Base-by-base conservation (phyloP, 1,140 invertebrate species). In the Dendrolimus punctatus region DNA sequence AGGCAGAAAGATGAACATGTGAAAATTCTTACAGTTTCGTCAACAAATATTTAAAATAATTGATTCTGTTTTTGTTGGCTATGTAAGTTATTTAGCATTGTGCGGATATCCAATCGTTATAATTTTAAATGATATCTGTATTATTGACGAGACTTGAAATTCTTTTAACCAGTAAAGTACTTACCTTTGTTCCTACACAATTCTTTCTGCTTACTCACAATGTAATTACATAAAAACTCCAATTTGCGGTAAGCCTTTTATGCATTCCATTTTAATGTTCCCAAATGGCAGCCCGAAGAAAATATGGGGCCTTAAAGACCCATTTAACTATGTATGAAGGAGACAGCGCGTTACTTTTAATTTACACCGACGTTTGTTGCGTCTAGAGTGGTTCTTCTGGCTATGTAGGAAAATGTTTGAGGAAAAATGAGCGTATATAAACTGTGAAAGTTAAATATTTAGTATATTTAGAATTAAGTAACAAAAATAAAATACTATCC, bases 281-380 rank as follows among this genome's bases (percentile, higher is more conserved):
- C 62, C 55, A 69, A 76, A 71, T 74, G 62, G 69, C 58, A 59
- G 59, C 54, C 64, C 65, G 60, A 71, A 69, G 70, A 64, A 69
- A 78, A 76, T 78, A 78, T 72, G 70, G 65, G 56, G 62, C 64
- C 73, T 75, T 81, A 72, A 79, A 75, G 64, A 81, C 66, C 23
- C 67, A 71, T 81, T 81, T 81, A 81, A 76, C 66, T 80, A 82
- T 80, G 73, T 80, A 82, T 79, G 74, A 74, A 80, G 75, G 65
- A 79, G 73, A 80, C 69, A 72, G 60, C 60, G 64, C 70, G 73
- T 82, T 78, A 82, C 69, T 82, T 76, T 78, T 84, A 79, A 85
- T 82, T 80, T 80, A 73, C 65, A 52, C 57, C 58, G 71, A 68
- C 73, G 63, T 73, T 71, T 67, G 56, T 62, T 68, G 55, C 3